These are phyloP conservation scores for Syritta pipiens DNA, from an alignment of 2,888 invertebrate species.

Conservation along the genomic window DNA sequence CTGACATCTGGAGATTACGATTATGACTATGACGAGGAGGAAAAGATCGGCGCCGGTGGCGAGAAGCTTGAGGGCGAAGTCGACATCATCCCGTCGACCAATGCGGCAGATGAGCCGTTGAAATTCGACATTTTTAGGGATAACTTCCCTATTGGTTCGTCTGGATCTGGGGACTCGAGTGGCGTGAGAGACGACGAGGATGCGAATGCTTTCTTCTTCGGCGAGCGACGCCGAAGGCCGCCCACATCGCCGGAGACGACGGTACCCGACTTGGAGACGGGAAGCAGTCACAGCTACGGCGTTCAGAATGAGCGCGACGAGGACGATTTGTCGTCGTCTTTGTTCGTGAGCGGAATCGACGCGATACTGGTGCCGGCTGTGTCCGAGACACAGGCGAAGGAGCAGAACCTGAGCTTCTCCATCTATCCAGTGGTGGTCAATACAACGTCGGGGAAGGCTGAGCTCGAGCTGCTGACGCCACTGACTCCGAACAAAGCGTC, in stretches of 20 bases:
- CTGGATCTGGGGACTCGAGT: constrained; percentile 49
- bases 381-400: not conserved
- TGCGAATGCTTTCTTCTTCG: constrained; percentile 64
- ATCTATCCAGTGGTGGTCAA: constrained; percentile 32
- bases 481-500: constrained; percentile 20
- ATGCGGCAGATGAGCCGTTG: constrained; percentile 74
- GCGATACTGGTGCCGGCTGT: constrained; percentile 76
- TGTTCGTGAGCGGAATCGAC: constrained; percentile 72
- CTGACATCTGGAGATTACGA: constrained; percentile 73
- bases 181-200: constrained; percentile 41
- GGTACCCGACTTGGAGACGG: constrained; percentile 37
- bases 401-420: constrained; percentile 38
- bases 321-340: constrained; percentile 37
- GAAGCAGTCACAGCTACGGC: constrained; percentile 30
- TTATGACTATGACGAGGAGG: constrained; percentile 72
- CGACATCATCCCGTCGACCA: constrained; percentile 12
- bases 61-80: constrained; percentile 45
- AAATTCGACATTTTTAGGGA: constrained; percentile 78
- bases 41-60: constrained; percentile 40
- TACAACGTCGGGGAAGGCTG: not conserved
- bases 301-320: constrained; percentile 10
- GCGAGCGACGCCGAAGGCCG: constrained; percentile 49
- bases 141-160: constrained; percentile 73
- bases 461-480: constrained; percentile 43
- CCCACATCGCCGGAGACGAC: constrained; percentile 15